Conservation (phyloP, 2,888 invertebrate species). For the Nomada fucata region DNA sequence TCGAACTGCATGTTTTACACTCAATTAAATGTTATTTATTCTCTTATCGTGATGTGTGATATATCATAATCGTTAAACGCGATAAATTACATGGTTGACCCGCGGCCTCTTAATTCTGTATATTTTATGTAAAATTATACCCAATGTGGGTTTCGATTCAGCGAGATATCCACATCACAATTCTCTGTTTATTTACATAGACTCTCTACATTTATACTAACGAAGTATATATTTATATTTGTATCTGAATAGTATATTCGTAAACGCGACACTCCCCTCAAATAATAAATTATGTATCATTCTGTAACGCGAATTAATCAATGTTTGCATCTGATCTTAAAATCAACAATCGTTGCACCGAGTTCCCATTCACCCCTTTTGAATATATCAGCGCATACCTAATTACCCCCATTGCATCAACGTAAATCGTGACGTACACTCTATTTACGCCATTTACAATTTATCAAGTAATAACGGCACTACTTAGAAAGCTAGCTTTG, state of each 20-base stretch:
- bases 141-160: constrained; percentile 59
- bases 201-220: constrained; percentile 47
- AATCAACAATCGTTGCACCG: constrained; percentile 47
- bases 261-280: constrained; percentile 6
- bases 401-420: background rate
- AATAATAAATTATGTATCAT: constrained; percentile 29
- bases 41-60: constrained; percentile 33
- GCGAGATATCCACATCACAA: constrained; percentile 50
- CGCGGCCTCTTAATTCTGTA: constrained; percentile 35
- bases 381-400: background rate
- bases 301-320: constrained; percentile 30
- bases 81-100: constrained; percentile 1
- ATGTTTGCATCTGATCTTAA: constrained; percentile 31
- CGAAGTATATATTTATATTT: constrained; percentile 29
- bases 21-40: constrained; percentile 21
- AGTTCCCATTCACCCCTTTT: background rate
- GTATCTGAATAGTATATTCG: constrained; percentile 26
- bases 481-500: constrained; percentile 37
- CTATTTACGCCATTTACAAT: background rate
- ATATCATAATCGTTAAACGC: constrained; percentile 24
- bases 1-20: constrained; percentile 22
- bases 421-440: constrained; percentile 1
- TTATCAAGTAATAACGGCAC: constrained; percentile 7
- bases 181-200: constrained; percentile 55
- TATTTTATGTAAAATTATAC: constrained; percentile 61